Conservation (phyloP, 2,797 vertebrate species). For the Macroramphosus scolopax region DNA sequence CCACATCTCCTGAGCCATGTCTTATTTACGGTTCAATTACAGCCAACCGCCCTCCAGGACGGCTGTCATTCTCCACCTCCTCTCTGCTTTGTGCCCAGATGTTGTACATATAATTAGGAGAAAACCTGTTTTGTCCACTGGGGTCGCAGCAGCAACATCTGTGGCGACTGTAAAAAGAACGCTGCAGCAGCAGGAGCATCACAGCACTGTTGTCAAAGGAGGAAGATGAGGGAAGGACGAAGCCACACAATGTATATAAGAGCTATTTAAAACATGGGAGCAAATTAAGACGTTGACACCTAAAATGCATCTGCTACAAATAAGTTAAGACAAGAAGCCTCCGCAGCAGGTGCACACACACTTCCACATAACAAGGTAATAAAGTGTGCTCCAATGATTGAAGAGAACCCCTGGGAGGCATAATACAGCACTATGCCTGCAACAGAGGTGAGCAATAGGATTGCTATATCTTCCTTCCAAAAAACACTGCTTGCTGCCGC, state of each 20-base stretch:
- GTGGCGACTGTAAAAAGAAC: conserved; percentile 21
- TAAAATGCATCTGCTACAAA: conserved; percentile 11
- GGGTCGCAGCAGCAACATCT: conserved; percentile 45
- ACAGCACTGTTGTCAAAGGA: conserved; percentile 9
- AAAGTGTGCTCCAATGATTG: conserved; percentile 60
- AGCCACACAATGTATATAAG: too few relatives aligned
- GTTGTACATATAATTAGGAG: conserved; percentile 53
- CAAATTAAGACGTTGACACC: too few relatives aligned
- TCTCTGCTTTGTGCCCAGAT: conserved; percentile 50
- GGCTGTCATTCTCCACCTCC: conserved; percentile 31
- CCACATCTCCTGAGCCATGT: conserved; percentile 54
- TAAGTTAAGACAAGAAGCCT: conserved; percentile 29
- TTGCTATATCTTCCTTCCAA: conserved; percentile 52
- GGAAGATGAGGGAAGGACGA: conserved; percentile 10
- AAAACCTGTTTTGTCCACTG: conserved; percentile 43
- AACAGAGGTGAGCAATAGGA: conserved; percentile 58
- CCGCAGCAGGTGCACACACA: conserved; percentile 36
- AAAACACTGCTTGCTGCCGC: conserved; percentile 46
- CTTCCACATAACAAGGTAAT: conserved; percentile 55
- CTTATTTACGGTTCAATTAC: conserved; percentile 69
- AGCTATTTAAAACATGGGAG: too few relatives aligned
- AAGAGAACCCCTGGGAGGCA: conserved; percentile 59
- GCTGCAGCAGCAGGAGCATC: conserved; percentile 17
- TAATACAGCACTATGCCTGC: conserved; percentile 49
- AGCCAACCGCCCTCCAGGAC: conserved; percentile 49